phyloP scores from a whole-genome alignment of 2,113 vertebrate genomes.

The Leptosomus discolor region DNA sequence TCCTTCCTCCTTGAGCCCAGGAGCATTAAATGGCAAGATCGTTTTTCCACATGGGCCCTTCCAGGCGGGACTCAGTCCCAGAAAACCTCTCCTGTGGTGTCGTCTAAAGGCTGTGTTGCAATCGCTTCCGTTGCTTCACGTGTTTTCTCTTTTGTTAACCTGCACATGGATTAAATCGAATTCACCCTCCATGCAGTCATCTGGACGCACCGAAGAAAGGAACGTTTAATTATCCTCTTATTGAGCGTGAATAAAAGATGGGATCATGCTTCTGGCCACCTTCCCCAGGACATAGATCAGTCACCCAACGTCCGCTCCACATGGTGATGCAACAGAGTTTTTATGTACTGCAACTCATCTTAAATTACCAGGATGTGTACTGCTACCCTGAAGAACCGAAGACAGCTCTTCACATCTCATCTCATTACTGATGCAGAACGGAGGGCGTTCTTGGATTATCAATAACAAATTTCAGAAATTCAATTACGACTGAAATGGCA shows the following conservation, averaged over 20 bases:
- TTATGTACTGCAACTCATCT: background rate
- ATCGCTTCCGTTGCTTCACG: background rate
- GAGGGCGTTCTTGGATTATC: background rate
- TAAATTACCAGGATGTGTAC: background rate
- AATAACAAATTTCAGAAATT: background rate
- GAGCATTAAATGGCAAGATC: background rate
- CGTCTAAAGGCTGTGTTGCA: background rate
- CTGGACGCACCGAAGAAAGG: background rate
- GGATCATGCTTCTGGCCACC: background rate
- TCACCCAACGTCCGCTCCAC: background rate
- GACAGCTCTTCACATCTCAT: background rate
- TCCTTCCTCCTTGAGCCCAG: background rate
- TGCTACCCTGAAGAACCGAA: background rate
- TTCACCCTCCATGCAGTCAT: background rate
- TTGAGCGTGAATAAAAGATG: background rate
- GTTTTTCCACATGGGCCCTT: background rate
- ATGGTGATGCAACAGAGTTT: rapidly evolving
- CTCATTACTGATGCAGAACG: background rate
- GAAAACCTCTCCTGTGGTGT: background rate
- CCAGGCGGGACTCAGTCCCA: background rate
- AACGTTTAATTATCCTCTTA: background rate
- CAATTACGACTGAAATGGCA: background rate
- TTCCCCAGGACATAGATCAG: background rate
- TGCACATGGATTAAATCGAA: background rate
- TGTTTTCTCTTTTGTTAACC: background rate